Conservation (phyloP, 1,140 invertebrate species). For the Aleiodes sp. region DNA sequence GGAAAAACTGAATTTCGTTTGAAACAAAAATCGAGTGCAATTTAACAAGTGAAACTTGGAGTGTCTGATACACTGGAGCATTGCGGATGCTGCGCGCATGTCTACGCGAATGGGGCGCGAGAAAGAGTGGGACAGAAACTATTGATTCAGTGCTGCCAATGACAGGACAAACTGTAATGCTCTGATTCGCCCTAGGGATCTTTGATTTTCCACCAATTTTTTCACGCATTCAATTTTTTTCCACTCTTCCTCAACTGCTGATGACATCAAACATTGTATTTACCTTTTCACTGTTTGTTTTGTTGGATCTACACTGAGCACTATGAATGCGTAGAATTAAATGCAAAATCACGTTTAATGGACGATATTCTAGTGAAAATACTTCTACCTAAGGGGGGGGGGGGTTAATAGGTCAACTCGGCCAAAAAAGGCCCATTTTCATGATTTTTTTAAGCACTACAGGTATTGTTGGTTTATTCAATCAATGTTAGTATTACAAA, state of each 20-base stretch:
- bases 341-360: no score
- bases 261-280: constrained; percentile 9
- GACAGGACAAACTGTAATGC: constrained; percentile 37
- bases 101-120: constrained; percentile 40
- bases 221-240: constrained; percentile 25
- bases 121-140: constrained; percentile 42
- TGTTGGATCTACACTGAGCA: no score
- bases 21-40: constrained; percentile 33
- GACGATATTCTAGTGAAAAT: no score
- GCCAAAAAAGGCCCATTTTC: no score
- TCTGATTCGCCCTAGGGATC: constrained; percentile 44
- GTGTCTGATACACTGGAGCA: constrained; percentile 35
- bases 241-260: constrained; percentile 28
- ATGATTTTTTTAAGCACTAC: no score
- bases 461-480: no score
- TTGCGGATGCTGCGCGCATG: constrained; percentile 43
- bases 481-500: no score
- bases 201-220: not conserved
- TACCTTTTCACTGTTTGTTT: no score
- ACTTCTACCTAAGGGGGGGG: no score
- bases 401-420: no score
- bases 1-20: not conserved
- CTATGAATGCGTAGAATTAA: no score
- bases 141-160: constrained; percentile 56
- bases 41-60: constrained; percentile 36